Conservation (phyloP, 1,140 invertebrate genomes). For the Drosophila novamexicana region DNA sequence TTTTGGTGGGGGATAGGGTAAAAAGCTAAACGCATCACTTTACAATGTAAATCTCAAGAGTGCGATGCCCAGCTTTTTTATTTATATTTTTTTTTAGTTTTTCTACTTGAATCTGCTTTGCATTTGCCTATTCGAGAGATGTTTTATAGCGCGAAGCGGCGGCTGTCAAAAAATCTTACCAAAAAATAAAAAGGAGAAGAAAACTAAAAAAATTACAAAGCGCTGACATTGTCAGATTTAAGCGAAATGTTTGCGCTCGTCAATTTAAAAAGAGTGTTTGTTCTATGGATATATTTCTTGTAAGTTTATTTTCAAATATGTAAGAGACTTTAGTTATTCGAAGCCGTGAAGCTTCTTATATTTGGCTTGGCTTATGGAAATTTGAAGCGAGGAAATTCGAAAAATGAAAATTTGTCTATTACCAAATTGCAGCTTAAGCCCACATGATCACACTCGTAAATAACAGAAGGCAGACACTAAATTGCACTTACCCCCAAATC, state of each 20-base stretch:
- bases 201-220: constrained; percentile 20
- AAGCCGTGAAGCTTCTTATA: not conserved
- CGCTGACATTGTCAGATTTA: constrained; percentile 2
- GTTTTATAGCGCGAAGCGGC: constrained; percentile 61
- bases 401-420: constrained; percentile 16
- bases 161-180: constrained; percentile 47
- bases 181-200: not conserved
- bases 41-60: constrained; percentile 83
- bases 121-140: constrained; percentile 54
- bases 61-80: constrained; percentile 65
- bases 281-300: not conserved
- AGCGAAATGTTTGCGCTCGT: not conserved
- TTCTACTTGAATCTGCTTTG: constrained; percentile 41
- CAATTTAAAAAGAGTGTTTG: not conserved
- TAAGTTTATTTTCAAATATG: not conserved
- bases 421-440: constrained; percentile 22
- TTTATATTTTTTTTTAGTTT: constrained; percentile 46
- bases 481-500: constrained; percentile 11
- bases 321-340: not conserved
- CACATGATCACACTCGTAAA: constrained; percentile 36
- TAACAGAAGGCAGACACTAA: not conserved
- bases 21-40: constrained; percentile 66
- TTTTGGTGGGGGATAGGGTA: not conserved
- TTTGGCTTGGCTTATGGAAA: too few relatives aligned
- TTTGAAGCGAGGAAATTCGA: too few relatives aligned